These are phyloP conservation scores for Andrena fulva DNA, from an alignment of 2,888 invertebrate species.

Conservation along the genomic window DNA sequence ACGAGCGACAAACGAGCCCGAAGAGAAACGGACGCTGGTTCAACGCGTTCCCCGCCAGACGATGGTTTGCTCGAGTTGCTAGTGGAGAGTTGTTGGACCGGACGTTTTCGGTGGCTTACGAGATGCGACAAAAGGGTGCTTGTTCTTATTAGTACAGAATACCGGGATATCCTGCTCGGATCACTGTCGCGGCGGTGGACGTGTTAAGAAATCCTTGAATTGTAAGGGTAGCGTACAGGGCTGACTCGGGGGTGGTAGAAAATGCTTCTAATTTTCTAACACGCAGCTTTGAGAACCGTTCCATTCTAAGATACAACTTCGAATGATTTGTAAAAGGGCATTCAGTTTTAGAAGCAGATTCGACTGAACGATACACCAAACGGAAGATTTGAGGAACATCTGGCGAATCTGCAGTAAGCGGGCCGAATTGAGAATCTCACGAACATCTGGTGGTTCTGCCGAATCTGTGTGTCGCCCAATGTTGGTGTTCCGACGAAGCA, in stretches of 20 bases:
- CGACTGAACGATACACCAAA: background rate
- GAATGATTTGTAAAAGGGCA: background rate
- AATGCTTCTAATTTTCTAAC: background rate
- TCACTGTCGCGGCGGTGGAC: background rate
- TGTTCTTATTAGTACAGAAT: background rate
- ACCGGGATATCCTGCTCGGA: too few relatives aligned
- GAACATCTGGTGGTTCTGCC: conserved; percentile 18
- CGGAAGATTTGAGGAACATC: background rate
- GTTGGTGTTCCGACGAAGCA: conserved; percentile 8
- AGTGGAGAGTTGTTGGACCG: background rate
- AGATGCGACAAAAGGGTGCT: background rate
- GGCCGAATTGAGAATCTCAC: conserved; percentile 8
- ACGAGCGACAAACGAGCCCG: conserved; percentile 50
- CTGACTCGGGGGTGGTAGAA: background rate
- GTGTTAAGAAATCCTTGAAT: background rate
- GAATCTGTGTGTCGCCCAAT: background rate
- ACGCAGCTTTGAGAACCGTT: conserved; percentile 4
- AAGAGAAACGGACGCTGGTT: conserved; percentile 48
- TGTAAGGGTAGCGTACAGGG: background rate
- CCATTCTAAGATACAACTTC: background rate
- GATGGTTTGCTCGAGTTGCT: conserved; percentile 23
- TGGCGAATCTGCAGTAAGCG: conserved; percentile 11
- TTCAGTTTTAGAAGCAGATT: background rate
- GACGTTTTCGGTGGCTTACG: background rate
- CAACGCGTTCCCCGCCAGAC: conserved; percentile 41